Conservation (phyloP, 2,797 vertebrate species). For the Cyclura pinguis region DNA sequence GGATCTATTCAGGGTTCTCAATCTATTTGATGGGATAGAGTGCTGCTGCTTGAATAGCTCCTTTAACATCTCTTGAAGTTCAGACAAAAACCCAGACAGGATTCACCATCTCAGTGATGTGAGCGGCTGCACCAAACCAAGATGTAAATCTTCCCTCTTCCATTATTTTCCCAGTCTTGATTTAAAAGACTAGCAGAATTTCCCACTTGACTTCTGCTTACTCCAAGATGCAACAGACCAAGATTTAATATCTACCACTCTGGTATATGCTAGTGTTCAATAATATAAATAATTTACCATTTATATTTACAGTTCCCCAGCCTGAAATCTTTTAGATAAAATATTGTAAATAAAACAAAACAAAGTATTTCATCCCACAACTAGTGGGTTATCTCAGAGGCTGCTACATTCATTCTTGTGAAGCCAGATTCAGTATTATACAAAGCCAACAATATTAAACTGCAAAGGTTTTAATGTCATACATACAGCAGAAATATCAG, state of each 20-base stretch:
- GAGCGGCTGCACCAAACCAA: neutral
- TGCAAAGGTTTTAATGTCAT: slow-evolving; percentile 39
- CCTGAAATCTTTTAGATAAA: neutral
- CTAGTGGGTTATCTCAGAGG: neutral
- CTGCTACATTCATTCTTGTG: neutral
- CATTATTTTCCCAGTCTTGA: neutral
- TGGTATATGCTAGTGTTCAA: neutral
- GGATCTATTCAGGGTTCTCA: no score
- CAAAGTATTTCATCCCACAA: neutral
- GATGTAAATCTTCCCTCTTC: neutral
- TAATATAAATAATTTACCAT: slow-evolving; percentile 5
- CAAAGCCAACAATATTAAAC: neutral
- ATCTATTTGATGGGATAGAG: no score
- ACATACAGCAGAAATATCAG: neutral
- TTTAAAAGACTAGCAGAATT: neutral
- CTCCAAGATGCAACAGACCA: neutral
- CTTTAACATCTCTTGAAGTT: no score
- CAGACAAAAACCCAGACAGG: no score
- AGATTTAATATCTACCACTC: neutral
- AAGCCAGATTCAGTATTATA: neutral
- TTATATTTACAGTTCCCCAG: neutral
- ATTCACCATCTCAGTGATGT: no score
- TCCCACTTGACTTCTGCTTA: neutral
- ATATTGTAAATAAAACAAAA: neutral
- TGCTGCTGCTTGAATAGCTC: no score